Conservation (phyloP, 2,113 vertebrate genomes). For the Rostratula benghalensis region DNA sequence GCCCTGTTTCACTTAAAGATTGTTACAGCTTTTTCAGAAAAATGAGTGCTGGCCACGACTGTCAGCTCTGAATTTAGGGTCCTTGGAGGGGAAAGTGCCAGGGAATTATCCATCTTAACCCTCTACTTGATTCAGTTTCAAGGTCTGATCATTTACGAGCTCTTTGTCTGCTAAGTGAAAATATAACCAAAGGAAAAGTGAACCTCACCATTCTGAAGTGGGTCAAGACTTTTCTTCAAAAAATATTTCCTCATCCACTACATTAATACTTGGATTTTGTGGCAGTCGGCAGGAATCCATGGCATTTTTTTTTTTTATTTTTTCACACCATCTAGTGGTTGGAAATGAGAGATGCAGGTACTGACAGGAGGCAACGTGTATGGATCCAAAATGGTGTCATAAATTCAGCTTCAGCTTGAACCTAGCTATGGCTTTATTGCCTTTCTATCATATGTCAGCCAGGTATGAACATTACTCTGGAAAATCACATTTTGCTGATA, state of each 20-base stretch:
- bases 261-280: conserved; percentile 37
- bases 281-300: conserved; percentile 22
- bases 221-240: conserved; percentile 42
- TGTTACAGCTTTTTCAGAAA: conserved; percentile 53
- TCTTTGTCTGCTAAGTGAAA: conserved; percentile 38
- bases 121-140: conserved; percentile 49
- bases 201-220: not conserved
- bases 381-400: conserved; percentile 73
- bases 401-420: conserved; percentile 70
- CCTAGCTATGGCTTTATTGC: conserved; percentile 73
- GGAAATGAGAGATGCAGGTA: conserved; percentile 72
- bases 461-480: conserved; percentile 65
- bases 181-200: conserved; percentile 23
- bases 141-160: conserved; percentile 45
- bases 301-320: conserved; percentile 66
- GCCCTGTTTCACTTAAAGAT: not conserved
- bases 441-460: conserved; percentile 72
- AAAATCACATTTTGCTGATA: conserved; percentile 67
- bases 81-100: conserved; percentile 40
- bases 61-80: conserved; percentile 60
- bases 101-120: conserved; percentile 55
- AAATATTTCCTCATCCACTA: conserved; percentile 37
- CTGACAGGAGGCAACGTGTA: conserved; percentile 30
- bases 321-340: conserved; percentile 83
- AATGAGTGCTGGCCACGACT: conserved; percentile 33